These are phyloP conservation scores for Calosoma granatense DNA, from an alignment of 1,140 invertebrate species.

Conservation along the genomic window DNA sequence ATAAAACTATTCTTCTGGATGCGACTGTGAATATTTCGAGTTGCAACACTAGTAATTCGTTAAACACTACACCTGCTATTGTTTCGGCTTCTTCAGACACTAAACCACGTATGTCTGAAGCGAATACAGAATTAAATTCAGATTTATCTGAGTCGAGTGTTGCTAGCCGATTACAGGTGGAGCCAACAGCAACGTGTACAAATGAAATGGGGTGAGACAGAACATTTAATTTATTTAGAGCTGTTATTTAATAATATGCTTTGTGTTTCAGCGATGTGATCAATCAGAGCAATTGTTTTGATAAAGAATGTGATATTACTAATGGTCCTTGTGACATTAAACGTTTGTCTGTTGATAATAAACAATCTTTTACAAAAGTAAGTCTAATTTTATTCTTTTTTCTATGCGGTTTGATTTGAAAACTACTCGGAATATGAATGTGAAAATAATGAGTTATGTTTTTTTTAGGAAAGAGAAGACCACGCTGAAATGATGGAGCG, in stretches of 20 bases:
- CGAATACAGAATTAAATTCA: not conserved
- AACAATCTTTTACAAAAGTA: not conserved
- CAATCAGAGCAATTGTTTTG: not conserved
- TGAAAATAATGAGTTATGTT: too few species aligned
- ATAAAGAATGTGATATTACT: not conserved
- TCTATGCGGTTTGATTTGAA: too few species aligned
- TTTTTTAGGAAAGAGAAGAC: not conserved
- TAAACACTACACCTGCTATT: too few species aligned
- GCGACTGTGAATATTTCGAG: too few species aligned
- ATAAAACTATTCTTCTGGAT: too few species aligned
- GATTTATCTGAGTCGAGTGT: not conserved
- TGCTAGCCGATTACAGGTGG: not conserved
- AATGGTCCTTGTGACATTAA: not conserved
- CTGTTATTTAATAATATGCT: not conserved
- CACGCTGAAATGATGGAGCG: not conserved
- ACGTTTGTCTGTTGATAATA: not conserved
- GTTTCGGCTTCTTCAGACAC: too few species aligned
- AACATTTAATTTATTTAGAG: not conserved
- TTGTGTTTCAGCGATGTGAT: not conserved
- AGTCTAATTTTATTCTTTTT: not conserved
- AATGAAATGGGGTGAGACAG: not conserved
- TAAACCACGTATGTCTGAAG: constrained; percentile 1
- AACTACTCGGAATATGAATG: too few species aligned
- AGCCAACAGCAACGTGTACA: not conserved
- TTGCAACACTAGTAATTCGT: too few species aligned